Evolutionary conservation across 1,140 invertebrate genomes (phyloP), one percentile per base, ranked within the genome.

Genomic region (Pogonognathellus flavescens): DNA sequence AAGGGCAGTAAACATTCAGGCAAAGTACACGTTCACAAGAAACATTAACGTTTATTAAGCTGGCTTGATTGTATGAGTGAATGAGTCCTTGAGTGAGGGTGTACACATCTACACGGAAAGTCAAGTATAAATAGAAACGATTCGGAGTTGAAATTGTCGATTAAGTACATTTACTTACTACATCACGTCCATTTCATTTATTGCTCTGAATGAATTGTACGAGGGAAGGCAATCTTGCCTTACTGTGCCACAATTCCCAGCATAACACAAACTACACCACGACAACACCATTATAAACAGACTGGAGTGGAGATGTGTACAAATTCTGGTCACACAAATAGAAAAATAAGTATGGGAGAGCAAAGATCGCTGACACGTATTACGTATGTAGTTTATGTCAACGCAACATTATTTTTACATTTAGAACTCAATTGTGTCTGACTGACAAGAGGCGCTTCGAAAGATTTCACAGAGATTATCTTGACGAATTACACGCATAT

Each of bases 341-440:
- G 22, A 70, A 70, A 14, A 25, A 14, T 9, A 57, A 57, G 53
- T 57, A n/a, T 2, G 6, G 20, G 22, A 25, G 70, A 76, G 31
- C 70, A 76, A 50, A 76, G 70, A 76, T 50, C 70, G 70, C 49
- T 76, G 2, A 4, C 11, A 22, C 9, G 5, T 66, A 66, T 50
- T 49, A 25, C 9, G 16, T 25, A 22, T 76, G 25, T 41, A n/a
- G 25, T 76, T 76, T 66, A 66, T 66, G 62, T 66, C 22, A 66
- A 25, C 62, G 41, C 31, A 49, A 31, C 70, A 76, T 76, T 31
- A 76, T 76, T 76, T 76, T 76, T 31, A 76, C 70, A 76, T 76
- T 76, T 76, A 76, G 70, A 11, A 25, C 25, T 66, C 70, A 76
- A 76, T 76, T 76, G 70, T n/a, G 41, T 50, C 70, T 66, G 62